Evolutionary conservation across 2,888 invertebrate species (phyloP), one percentile per base, ranked within the genome.

Genomic region (Harpalus rubripes): DNA sequence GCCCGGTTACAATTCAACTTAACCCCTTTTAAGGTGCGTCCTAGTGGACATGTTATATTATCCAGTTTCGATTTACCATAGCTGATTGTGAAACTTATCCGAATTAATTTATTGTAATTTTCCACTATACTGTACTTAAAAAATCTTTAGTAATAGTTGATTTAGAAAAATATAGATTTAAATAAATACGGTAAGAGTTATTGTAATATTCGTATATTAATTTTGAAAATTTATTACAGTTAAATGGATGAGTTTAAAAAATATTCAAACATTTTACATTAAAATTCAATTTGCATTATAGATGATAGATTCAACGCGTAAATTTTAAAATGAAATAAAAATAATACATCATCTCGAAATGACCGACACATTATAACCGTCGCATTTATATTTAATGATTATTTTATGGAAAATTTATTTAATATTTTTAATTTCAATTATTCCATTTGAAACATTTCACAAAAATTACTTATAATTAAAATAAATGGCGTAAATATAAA

Each of bases 291-390:
- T 52, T 52, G 12, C 8, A 52, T 5, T 52, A 52, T 10, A 12
- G 12, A 12, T 52, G 12, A 12, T 52, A 52, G 8, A 52, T 52
- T 52, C 44, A 52, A 52, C 12, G 12, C 32, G 44, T 4, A 65
- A 18, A 65, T 12, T 65, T 22, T 65, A 65, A 65, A 65, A 32
- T 26, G 4, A 65, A 22, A 65, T 15, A 65, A 65, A 65, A 18
- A 26, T 15, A 18, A 65, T 22, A 65, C 65, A 63, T 18, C 63
- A 26, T 65, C 22, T 26, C 18, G 5, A 65, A 7, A 26, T 65
- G 22, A 12, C 12, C 65, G 65, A 65, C 12, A 22, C 65, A 18
- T 32, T 26, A n/a, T 16, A 65, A 52, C 44, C 44, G 44, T 52
- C 44, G 44, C 44, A 52, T 52, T 52, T 52, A 52, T 52, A 52